These are phyloP conservation scores for Sialia sialis DNA, from an alignment of 2,113 vertebrate genomes.

Conservation along the genomic window DNA sequence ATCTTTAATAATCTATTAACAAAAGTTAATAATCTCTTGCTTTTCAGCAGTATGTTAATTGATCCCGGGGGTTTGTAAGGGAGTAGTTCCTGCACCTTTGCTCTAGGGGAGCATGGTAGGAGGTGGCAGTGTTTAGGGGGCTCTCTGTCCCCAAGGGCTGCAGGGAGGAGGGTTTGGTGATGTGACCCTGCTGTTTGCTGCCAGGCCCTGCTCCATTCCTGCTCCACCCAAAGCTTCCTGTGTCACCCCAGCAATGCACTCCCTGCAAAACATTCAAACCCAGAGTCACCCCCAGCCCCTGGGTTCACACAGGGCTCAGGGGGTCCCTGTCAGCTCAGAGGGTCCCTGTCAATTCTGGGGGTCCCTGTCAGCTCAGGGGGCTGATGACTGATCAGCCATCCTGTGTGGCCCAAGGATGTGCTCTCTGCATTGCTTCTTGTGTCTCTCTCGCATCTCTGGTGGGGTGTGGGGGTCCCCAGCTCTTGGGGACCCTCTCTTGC, in stretches of 20 bases:
- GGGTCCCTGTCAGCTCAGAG: too few species aligned
- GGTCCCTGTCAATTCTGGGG: too few species aligned
- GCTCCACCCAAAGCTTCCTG: slow-evolving; percentile 27
- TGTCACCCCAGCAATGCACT: not conserved
- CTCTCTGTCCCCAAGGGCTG: not conserved
- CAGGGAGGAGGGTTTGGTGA: not conserved
- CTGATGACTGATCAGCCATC: not conserved
- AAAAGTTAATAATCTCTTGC: slow-evolving; percentile 21
- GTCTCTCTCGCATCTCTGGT: not conserved
- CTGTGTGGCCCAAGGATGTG: not conserved
- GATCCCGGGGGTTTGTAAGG: not conserved
- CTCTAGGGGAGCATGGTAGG: not conserved
- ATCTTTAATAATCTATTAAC: slow-evolving; percentile 58
- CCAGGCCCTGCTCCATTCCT: not conserved
- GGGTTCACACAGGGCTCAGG: fast-evolving
- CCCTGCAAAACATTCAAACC: not conserved
- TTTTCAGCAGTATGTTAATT: not conserved
- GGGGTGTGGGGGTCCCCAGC: not conserved
- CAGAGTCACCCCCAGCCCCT: not conserved
- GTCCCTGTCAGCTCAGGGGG: not conserved
- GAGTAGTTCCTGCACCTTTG: not conserved
- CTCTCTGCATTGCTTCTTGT: fast-evolving
- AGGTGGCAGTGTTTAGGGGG: not conserved
- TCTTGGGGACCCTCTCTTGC: fast-evolving
- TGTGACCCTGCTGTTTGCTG: not conserved